A percentile compares a stretch with the other conserved stretches of the same genome.
Conservation (phyloP, 2,888 invertebrate species). For the Sympetrum striolatum region DNA sequence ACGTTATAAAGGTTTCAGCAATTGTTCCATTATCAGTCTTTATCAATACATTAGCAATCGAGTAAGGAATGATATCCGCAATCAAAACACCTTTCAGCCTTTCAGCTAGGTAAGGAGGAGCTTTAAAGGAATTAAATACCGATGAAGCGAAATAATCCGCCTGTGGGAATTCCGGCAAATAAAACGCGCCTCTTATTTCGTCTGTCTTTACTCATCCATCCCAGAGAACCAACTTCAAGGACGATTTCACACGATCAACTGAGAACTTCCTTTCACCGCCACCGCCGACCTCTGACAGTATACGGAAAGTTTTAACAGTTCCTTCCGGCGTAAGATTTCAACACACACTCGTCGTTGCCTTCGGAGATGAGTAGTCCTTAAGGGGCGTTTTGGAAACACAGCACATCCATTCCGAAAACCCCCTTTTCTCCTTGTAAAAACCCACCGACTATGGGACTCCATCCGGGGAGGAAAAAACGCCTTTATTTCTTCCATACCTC, state of each 20-base stretch:
- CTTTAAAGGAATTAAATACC: neutral
- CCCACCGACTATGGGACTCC: neutral
- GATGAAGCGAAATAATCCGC: neutral
- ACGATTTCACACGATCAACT: slow-evolving; percentile 39
- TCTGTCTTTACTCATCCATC: neutral
- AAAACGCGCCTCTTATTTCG: neutral
- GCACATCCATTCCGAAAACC: neutral
- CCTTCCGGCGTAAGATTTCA: slow-evolving; percentile 24
- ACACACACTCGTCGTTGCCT: slow-evolving; percentile 12
- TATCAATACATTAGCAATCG: no score
- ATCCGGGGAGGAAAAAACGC: neutral
- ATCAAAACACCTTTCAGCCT: no score
- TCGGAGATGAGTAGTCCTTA: neutral
- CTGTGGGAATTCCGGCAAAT: neutral
- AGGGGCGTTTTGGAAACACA: neutral
- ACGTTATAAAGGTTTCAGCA: no score
- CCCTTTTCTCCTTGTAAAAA: neutral
- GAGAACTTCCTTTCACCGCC: slow-evolving; percentile 29
- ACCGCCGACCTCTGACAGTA: neutral
- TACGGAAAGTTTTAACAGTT: slow-evolving; percentile 32
- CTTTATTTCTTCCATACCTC: neutral
- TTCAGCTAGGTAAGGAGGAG: no score
- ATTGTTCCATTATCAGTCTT: no score
- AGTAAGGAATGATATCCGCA: no score
- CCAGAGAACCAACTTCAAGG: slow-evolving; percentile 18